Evolutionary conservation across 2,888 invertebrate genomes (phyloP).

Genomic region (Apomyelois bistriatella): DNA sequence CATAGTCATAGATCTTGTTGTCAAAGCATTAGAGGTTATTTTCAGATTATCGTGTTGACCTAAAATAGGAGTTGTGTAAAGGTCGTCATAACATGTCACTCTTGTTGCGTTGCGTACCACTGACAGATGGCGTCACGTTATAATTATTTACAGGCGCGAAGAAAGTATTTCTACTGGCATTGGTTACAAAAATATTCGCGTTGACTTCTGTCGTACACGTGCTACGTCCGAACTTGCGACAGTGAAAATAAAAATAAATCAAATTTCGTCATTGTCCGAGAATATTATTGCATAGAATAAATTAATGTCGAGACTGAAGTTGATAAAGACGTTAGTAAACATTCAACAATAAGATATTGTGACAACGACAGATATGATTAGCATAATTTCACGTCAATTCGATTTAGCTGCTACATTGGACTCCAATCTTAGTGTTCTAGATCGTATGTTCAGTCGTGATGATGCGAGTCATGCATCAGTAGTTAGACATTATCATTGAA

Average conservation of each 20-base stretch:
- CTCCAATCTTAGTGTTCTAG: not conserved
- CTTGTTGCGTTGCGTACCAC: constrained; percentile 22
- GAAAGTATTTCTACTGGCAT: constrained; percentile 15
- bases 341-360: not conserved
- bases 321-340: too few species aligned
- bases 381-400: not conserved
- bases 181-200: constrained; percentile 5
- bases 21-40: constrained; percentile 11
- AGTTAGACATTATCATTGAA: too few species aligned
- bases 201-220: not conserved
- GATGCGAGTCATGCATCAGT: too few species aligned
- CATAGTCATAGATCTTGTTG: constrained; percentile 11
- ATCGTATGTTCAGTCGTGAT: not conserved
- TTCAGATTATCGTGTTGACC: constrained; percentile 1
- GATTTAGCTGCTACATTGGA: not conserved
- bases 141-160: constrained; percentile 16
- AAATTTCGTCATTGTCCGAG: not conserved
- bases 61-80: constrained; percentile 12
- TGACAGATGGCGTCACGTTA: constrained; percentile 25
- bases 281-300: not conserved
- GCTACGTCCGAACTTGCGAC: not conserved
- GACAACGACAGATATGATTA: not conserved
- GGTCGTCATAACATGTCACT: constrained; percentile 18
- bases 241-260: constrained; percentile 5
- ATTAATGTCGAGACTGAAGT: not conserved